Base-by-base conservation (phyloP, 1,140 invertebrate species). In the Armadillidium nasatum region DNA sequence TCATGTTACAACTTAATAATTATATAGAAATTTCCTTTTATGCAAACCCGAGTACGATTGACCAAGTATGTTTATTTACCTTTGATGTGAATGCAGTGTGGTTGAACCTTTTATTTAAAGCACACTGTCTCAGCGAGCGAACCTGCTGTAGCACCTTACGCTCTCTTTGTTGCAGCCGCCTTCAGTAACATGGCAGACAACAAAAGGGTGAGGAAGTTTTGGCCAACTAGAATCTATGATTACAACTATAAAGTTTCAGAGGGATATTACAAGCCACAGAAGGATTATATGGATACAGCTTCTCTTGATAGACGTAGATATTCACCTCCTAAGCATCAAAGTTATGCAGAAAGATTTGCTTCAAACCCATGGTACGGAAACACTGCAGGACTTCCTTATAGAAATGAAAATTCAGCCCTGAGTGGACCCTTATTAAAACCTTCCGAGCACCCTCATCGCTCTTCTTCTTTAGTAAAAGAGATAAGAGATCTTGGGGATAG, bases 221-320 rank as follows among this genome's bases (percentile, higher is more conserved):
- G 50, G 50, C 73, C 74, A 54, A 74, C 74, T 22, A 69, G 72
- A 54, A 80, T 76, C 69, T 80, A 78, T 68, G 76, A 78, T 70
- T 79, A 79, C 69, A 77, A 79, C 80, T 78, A 77, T 71, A 79
- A 76, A 46, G 77, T 78, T 19, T 72, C 75, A 73, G 76, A 79
- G 71, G 76, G 76, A 73, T 79, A 79, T 73, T 80, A 75, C 76
- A 78, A 75, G 33, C 78, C 73, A 33, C 78, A 78, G 75, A 79
- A 70, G 44, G 73, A 80, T 43, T 79, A 73, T 66, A 78, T 73
- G 44, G 75, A 78, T 19, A 78, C 71, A 22, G 67, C 73, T 83
- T 85, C 84, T 92, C 91, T 89, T 95, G 93, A 84, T 94, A 95
- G 7, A 95, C 87, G 44, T 93, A 88, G 84, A 95, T 75, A 60